These are phyloP conservation scores for Tetramorium parvispinum DNA, from an alignment of 1,140 invertebrate genomes.

Conservation along the genomic window DNA sequence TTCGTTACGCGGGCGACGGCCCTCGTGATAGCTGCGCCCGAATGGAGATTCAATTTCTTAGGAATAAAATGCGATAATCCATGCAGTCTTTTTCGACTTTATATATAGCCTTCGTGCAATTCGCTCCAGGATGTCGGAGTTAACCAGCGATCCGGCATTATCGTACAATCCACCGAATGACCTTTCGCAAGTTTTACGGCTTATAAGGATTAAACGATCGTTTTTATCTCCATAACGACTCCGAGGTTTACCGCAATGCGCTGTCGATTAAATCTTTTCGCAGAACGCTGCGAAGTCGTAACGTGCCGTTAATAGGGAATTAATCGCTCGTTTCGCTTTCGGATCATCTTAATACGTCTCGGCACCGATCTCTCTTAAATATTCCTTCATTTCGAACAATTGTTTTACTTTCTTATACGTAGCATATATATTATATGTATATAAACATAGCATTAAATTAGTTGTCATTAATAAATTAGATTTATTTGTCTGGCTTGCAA, in stretches of 20 bases:
- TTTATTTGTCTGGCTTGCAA: neutral
- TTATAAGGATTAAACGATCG: constrained; percentile 45
- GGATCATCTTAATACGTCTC: neutral
- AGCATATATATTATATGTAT: neutral
- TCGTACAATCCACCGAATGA: constrained; percentile 32
- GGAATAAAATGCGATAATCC: neutral
- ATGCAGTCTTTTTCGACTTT: neutral
- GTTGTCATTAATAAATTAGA: neutral
- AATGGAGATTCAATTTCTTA: constrained; percentile 15
- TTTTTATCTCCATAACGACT: constrained; percentile 37
- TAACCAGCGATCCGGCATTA: constrained; percentile 29
- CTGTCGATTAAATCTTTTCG: constrained; percentile 46
- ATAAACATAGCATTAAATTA: neutral
- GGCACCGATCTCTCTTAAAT: neutral
- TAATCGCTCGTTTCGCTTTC: constrained; percentile 19
- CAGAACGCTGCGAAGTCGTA: neutral
- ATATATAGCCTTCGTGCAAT: neutral
- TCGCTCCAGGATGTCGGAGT: neutral
- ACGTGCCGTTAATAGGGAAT: constrained; percentile 44
- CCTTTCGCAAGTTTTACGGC: constrained; percentile 42
- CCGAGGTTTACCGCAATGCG: constrained; percentile 10
- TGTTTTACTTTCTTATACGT: neutral
- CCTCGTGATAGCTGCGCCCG: no score
- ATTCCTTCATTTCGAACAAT: neutral
- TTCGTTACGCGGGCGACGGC: neutral